Evolutionary conservation across 2,797 vertebrate genomes (phyloP).

Genomic region (Enteromius thamalakanensis): DNA sequence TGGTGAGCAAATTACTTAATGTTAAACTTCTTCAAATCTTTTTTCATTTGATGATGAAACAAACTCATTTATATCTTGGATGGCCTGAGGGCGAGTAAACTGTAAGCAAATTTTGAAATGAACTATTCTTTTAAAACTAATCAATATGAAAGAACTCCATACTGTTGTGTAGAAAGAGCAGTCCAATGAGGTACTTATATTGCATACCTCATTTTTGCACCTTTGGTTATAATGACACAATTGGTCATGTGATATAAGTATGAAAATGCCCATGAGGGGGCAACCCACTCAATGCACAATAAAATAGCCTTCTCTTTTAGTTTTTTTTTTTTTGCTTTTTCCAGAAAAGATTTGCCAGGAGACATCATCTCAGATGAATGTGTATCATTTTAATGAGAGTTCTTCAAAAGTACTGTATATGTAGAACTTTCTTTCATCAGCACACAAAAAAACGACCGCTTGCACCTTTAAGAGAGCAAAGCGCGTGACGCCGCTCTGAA

Average conservation of each 20-base stretch:
- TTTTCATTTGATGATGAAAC: neutral
- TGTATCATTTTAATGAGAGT: neutral
- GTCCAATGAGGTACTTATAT: neutral
- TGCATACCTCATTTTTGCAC: neutral
- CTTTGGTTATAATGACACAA: neutral
- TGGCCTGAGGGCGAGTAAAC: neutral
- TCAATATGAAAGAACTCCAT: neutral
- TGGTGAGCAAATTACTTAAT: neutral
- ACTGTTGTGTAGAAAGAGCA: neutral
- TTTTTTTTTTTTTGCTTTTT: neutral
- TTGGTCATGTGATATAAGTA: neutral
- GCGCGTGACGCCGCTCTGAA: constrained; percentile 16
- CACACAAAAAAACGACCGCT: neutral
- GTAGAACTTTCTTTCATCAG: neutral
- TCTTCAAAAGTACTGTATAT: neutral
- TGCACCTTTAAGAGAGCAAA: constrained; percentile 31
- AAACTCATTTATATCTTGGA: neutral
- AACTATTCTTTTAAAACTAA: neutral
- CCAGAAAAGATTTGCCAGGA: neutral
- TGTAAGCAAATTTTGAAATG: neutral
- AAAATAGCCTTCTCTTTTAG: neutral
- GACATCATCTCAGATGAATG: neutral
- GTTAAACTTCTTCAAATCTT: neutral
- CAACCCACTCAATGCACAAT: neutral
- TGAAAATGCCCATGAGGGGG: neutral